Base-by-base conservation (phyloP, 30 jellyfish, hydroid and myxozoan species). In the Nemopilema nomurai region DNA sequence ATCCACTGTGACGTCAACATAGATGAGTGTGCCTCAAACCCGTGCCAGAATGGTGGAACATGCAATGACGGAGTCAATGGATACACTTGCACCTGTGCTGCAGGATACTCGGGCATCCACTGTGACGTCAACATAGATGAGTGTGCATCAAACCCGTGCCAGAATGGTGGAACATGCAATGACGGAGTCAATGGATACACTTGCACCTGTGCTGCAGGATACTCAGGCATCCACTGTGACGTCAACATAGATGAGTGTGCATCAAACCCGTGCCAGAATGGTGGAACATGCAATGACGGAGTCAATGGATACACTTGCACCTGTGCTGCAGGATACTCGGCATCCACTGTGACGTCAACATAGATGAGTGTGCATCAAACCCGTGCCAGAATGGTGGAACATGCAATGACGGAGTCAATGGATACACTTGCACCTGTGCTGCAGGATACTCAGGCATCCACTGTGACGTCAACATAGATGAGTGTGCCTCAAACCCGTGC, bases 381-480 rank as follows among this genome's bases (percentile, higher is more conserved):
- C 90, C 90, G n/a, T 81, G 90, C 52, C 62, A 32, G 24, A 69
- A 81, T 51, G 84, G 84, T 66, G 90, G 85, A 69, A 66, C 74
- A 19, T 81, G 90, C 75, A 67, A 13, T 9, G 84, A 81, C 49
- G 63, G 28, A 32, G 75, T 81, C 24, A 67, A 81, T 51, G 90
- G 85, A 1, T 81, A 53, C 68, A 27, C 23, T 3, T 81, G 90
- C 57, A 49, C 51, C 18, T 81, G 90, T 67, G 64, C 75, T 33
- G 62, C 64, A 3, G 90, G 90, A 41, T 81, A 53, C 67, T 30
- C 79, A 8, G 90, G 90, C 19, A 49, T 62, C 6, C 51, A 66
- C 28, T 81, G 90, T 51, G 79, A 64, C 24, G 66, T 25, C 18
- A 81, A 81, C 25, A 67, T 69, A 87, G 57, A 81, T 26, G 90